These are phyloP conservation scores for Ceriagrion tenellum DNA, from an alignment of 2,888 invertebrate species.

Conservation along the genomic window DNA sequence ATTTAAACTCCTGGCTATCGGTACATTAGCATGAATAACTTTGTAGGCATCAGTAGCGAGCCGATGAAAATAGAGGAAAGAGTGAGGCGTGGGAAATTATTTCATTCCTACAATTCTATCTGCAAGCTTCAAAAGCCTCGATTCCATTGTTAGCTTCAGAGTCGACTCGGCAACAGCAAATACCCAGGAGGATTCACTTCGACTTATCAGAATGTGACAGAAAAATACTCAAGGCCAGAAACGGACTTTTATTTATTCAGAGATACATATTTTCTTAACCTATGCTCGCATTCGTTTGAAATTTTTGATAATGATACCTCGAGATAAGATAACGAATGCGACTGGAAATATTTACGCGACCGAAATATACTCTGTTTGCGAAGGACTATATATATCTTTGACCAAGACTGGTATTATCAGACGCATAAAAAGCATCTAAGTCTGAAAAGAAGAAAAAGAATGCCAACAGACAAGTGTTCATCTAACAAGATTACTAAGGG, in stretches of 20 bases:
- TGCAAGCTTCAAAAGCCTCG: too few relatives aligned
- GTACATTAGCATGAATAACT: too few relatives aligned
- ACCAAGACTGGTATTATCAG: background rate
- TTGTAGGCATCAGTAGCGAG: too few relatives aligned
- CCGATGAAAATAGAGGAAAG: background rate
- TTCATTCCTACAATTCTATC: too few relatives aligned
- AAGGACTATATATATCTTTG: background rate
- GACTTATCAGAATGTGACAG: background rate
- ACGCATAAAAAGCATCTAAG: background rate
- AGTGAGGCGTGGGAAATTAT: too few relatives aligned
- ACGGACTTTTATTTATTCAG: background rate
- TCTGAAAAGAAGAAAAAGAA: background rate
- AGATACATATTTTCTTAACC: conserved; percentile 26
- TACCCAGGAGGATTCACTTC: background rate
- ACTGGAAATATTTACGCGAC: background rate
- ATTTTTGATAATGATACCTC: background rate
- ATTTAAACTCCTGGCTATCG: too few relatives aligned
- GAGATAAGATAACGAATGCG: background rate
- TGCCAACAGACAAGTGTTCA: background rate
- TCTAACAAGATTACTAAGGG: background rate
- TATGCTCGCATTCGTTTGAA: conserved; percentile 8
- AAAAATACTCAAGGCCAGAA: conserved; percentile 15
- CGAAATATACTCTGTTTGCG: background rate
- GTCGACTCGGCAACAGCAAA: background rate
- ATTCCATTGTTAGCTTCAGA: background rate